Evolutionary conservation across 92 coral and sea anemone species (phyloP), one percentile per base, ranked within the genome.

Genomic region (Montipora capitata): DNA sequence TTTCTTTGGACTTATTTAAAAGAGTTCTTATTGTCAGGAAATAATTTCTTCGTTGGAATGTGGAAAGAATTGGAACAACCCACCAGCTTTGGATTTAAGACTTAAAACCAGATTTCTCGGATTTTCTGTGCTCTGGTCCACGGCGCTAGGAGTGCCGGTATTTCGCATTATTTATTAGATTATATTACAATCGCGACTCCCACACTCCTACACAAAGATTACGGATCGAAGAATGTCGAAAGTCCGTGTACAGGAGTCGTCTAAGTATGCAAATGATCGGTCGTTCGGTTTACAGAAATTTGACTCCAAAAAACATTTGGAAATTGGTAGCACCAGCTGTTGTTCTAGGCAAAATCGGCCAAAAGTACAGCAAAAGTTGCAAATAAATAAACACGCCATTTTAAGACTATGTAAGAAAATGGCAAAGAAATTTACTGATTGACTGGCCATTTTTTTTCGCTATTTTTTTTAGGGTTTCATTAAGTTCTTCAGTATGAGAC

Each of bases 41-140:
- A 70, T 40, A 2, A 18, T 81, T 15, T 49, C 13, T 11, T 40
- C 2, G 12, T 48, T 68, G 68, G 14, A 51, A 39, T 0, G 52
- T 3, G 3, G 6, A 20, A 51, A 80, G 39, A 49, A 10, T 10
- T 13, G 15, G 3, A 35, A 12, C 16, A 10, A 52, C 12, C 3
- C 54, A 3, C 13, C 3, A 12, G 10, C 51, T 48, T 81, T 15
- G 51, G 48, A 39, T 54, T 40, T 10, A 52, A 8, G 45, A 45
- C 12, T 15, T n/a, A 66, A 69, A 68, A 52, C 77, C 68, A 68
- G 85, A 81, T 69, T 81, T 81, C 17, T 49, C 67, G 16, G 14
- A 40, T 61, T 42, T 5, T 9, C 10, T 56, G 77, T 80, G 66
- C 3, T 38, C 48, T 40, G 35, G 35, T 27, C 35, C 35, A 27